Evolutionary conservation across 2,113 vertebrate species (phyloP).

Genomic region (Carettochelys insculpta): DNA sequence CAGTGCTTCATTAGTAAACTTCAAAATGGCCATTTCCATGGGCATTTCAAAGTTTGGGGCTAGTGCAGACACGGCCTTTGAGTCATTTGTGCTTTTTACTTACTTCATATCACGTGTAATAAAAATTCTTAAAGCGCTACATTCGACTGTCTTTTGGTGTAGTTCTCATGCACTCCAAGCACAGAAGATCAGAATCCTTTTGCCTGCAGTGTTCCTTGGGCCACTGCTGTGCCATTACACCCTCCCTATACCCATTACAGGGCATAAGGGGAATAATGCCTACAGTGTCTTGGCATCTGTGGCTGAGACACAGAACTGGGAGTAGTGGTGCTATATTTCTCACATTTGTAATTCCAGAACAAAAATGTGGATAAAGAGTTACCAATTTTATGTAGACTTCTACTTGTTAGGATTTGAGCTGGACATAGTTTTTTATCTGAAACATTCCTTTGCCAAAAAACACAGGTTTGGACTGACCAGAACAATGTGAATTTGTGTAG

Average conservation of each 20-base stretch:
- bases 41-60: too few species aligned
- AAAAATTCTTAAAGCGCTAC: background rate
- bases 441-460: background rate
- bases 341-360: background rate
- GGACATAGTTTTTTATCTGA: background rate
- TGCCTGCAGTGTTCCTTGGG: background rate
- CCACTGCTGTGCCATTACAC: fast-evolving
- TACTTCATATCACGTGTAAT: fast-evolving
- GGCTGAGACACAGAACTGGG: background rate
- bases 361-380: background rate
- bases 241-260: background rate
- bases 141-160: background rate
- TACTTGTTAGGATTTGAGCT: background rate
- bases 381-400: background rate
- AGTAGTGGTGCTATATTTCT: background rate
- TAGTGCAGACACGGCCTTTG: too few species aligned
- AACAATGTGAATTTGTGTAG: background rate
- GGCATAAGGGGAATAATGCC: background rate
- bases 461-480: background rate
- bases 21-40: too few species aligned
- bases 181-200: background rate
- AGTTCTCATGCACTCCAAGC: background rate
- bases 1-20: too few species aligned
- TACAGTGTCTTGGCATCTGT: background rate
- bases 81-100: background rate